Evolutionary conservation across 2,888 invertebrate species (phyloP), one percentile per base, ranked within the genome.

Genomic region (Drosophila putrida): DNA sequence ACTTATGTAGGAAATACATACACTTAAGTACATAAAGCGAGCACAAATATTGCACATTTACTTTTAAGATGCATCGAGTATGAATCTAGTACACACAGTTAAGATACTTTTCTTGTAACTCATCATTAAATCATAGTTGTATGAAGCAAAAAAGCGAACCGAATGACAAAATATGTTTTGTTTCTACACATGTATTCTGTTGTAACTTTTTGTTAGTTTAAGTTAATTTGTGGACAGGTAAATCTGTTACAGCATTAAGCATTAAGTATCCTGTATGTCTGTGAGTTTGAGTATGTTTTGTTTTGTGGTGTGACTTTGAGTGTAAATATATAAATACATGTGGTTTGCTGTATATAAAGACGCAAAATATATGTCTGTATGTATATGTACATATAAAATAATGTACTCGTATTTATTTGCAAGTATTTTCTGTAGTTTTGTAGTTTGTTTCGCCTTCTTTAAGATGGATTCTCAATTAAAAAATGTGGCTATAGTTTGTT

Each of bases 131-230:
- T 50, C 31, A 69, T 50, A 67, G 20, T 60, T 57, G 46, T 69
- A 47, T 71, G 80, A 82, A 82, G 83, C 88, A 71, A 88, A 89
- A 59, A 89, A 84, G 90, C 86, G 47, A 88, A 88, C 72, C 41
- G 33, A 88, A 54, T 44, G 53, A 27, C 47, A 75, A 63, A 33
- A 38, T 55, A 35, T 49, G 6, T 49, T n/a, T 61, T 43, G 44
- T 11, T 5, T 28, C 27, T 35, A 36, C 57, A 44, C 39, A n/a
- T 71, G n/a, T 77, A 58, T 38, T 54, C 20, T 61, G 39, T 57
- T 69, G 46, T 68, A 61, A 63, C 50, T 65, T 57, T 62, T 71
- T 69, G 49, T 71, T 20, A 10, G 15, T 46, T 31, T 25, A 15
- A 44, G 31, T 61, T 61, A 15, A 35, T 54, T 61, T 44, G 73